Evolutionary conservation across 2,888 invertebrate genomes (phyloP), one percentile per base, ranked within the genome.

Genomic region (Campaea margaritaria): DNA sequence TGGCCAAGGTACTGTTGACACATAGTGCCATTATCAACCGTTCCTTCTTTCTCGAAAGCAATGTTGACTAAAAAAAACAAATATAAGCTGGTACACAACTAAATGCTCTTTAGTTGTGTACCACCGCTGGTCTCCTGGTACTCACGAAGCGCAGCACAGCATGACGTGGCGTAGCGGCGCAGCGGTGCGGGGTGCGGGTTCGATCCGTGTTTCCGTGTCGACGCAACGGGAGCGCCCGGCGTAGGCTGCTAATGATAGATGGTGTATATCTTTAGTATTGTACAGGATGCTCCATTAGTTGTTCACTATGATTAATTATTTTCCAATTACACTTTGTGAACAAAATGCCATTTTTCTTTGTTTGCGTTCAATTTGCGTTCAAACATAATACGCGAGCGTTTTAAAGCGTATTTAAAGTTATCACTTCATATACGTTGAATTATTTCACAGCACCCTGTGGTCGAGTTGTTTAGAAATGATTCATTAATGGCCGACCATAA

Each of bases 381-480:
- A n/a, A n/a, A n/a, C n/a, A n/a, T n/a, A n/a, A n/a, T n/a, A n/a
- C n/a, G n/a, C n/a, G n/a, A n/a, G n/a, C n/a, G n/a, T n/a, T n/a
- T n/a, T n/a, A n/a, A n/a, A n/a, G n/a, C n/a, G n/a, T n/a, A n/a
- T n/a, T n/a, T n/a, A n/a, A n/a, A n/a, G n/a, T 9, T 31, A 31
- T 31, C 7, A 31, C 9, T 9, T 5, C 7, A 11, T 36, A 36
- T n/a, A 36, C 12, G 3, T 12, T n/a, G n/a, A 12, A 36, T n/a
- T 12, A 1, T 36, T n/a, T 12, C 12, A 36, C 12, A 57, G 43
- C 61, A 57, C 34, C 70, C 65, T 66, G 61, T 64, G 57, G 0
- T 4, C 4, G 0, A 13, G 57, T 57, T 56, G 63, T 53, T 57
- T 59, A 59, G 52, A 54, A 45, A 59, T 64, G 62, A 65, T 65